phyloP scores from a whole-genome alignment of 2,888 invertebrate genomes.

The Apamea crenata region DNA sequence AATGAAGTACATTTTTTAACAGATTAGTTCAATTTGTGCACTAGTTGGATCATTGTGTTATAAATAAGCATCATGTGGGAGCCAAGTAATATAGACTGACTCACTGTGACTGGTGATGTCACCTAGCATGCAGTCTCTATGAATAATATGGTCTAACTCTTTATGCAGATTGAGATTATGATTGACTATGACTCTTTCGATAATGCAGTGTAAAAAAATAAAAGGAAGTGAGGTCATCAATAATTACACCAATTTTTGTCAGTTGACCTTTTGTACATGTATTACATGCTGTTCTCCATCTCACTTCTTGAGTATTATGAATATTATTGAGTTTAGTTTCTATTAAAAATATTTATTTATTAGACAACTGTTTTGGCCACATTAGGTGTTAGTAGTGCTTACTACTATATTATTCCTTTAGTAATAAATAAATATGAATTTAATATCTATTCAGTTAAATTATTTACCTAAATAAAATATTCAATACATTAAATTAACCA shows the following conservation, averaged over 20 bases:
- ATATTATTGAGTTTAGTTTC: not conserved
- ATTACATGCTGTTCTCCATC: not conserved
- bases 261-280: not conserved
- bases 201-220: not conserved
- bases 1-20: not conserved
- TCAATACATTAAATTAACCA: not conserved
- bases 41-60: conserved; percentile 36
- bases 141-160: conserved; percentile 4
- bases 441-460: not conserved
- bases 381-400: not conserved
- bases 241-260: conserved; percentile 6
- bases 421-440: not conserved
- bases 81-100: conserved; percentile 48
- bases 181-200: not conserved
- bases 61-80: conserved; percentile 55
- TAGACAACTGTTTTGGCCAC: not conserved
- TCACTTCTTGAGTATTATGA: not conserved
- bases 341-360: not conserved
- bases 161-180: conserved; percentile 7
- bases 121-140: conserved; percentile 31
- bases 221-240: conserved; percentile 21
- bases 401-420: not conserved
- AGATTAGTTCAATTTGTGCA: conserved; percentile 30
- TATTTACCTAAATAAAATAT: not conserved
- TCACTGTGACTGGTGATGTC: conserved; percentile 59